A percentile compares a stretch with the other conserved stretches of the same genome.
These are phyloP conservation scores for Dynastes tityus DNA, from an alignment of 2,888 invertebrate species.

Conservation along the genomic window DNA sequence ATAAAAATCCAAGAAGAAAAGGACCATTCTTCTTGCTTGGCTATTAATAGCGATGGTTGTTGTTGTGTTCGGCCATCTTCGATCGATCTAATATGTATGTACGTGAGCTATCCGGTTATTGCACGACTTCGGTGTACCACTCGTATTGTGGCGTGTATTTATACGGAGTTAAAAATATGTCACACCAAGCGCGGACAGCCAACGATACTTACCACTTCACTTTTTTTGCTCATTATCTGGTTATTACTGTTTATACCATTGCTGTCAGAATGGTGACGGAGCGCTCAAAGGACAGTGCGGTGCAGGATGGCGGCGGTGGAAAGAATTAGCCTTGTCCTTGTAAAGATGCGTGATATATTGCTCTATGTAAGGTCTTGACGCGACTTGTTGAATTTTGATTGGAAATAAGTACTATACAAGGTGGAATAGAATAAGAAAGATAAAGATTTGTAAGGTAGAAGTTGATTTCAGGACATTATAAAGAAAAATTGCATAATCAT, in stretches of 20 bases:
- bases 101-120: slow-evolving; percentile 14
- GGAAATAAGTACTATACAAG: too few relatives aligned
- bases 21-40: not conserved
- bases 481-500: too few relatives aligned
- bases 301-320: not conserved
- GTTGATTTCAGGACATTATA: too few relatives aligned
- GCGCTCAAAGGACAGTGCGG: not conserved
- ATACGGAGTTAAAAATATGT: slow-evolving; percentile 39
- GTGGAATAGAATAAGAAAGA: too few relatives aligned
- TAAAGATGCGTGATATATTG: slow-evolving; percentile 14
- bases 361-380: not conserved
- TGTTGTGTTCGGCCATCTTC: too few relatives aligned
- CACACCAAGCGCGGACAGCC: slow-evolving; percentile 33
- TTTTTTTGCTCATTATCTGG: slow-evolving; percentile 33
- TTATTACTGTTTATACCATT: slow-evolving; percentile 42
- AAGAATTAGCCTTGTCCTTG: slow-evolving; percentile 21
- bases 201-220: slow-evolving; percentile 33
- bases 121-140: slow-evolving; percentile 5
- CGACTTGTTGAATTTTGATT: too few relatives aligned
- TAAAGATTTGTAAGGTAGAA: too few relatives aligned
- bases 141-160: slow-evolving; percentile 6
- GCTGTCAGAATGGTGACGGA: slow-evolving; percentile 28
- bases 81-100: too few relatives aligned
- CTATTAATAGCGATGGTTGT: not conserved
- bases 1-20: not conserved